A percentile compares a stretch with the other conserved stretches of the same genome.
These are phyloP conservation scores for Vulpes ferrilata DNA, from an alignment of 2,113 vertebrate genomes.

Conservation along the genomic window DNA sequence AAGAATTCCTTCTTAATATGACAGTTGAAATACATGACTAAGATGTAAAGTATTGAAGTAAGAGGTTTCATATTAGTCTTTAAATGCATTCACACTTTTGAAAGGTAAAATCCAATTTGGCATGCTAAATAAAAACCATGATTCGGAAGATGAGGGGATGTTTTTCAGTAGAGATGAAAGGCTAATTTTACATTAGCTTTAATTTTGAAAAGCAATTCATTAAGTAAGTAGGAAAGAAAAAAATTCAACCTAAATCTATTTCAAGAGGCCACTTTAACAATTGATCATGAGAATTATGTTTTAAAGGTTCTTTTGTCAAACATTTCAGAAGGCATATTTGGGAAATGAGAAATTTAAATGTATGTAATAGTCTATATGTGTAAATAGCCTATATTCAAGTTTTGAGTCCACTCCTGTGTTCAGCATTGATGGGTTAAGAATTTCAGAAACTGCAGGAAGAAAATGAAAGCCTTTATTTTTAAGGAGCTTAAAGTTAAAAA, in stretches of 20 bases:
- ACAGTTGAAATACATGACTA: constrained; percentile 9
- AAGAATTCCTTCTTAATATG: constrained; percentile 14
- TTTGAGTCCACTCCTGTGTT: constrained; percentile 9
- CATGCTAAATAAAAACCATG: neutral
- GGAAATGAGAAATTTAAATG: constrained; percentile 9
- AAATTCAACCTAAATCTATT: neutral
- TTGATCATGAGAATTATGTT: neutral
- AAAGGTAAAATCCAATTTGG: constrained; percentile 30
- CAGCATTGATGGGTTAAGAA: neutral
- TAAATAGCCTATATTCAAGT: neutral
- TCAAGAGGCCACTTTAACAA: neutral
- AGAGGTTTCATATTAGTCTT: neutral
- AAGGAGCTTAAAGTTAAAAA: constrained; percentile 40
- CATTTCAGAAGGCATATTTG: constrained; percentile 13
- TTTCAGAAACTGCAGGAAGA: constrained; percentile 39
- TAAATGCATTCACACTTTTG: constrained; percentile 48
- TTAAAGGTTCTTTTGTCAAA: neutral
- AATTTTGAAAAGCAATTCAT: constrained; percentile 1
- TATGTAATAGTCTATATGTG: neutral
- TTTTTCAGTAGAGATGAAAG: neutral
- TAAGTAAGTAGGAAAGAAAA: neutral
- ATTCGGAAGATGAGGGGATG: neutral
- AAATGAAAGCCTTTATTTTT: constrained; percentile 1
- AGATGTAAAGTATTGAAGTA: neutral
- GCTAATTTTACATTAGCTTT: constrained; percentile 27